Evolutionary conservation across 2,113 vertebrate genomes (phyloP), one percentile per base, ranked within the genome.

Genomic region (Limanda limanda): DNA sequence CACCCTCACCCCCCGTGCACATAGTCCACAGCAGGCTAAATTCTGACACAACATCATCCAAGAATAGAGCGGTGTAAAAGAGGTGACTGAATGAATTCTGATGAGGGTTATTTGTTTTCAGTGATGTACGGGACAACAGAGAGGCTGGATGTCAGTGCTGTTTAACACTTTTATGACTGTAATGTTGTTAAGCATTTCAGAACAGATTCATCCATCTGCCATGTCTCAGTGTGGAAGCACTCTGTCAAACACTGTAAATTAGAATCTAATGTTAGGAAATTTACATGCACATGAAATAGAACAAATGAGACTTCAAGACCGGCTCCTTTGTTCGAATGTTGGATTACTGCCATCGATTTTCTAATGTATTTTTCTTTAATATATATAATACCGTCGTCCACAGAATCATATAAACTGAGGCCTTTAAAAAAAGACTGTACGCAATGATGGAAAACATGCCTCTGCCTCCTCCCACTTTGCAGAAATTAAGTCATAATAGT

Each of bases 41-140:
- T 82, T 74, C 74, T 90, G 90, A 91, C 89, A 87, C 64, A 78
- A 63, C 84, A 75, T 85, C 86, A 85, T 88, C 81, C 58, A 66
- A 86, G 82, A 91, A 88, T 61, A 65, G 74, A 79, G 78, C 56
- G 64, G 71, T 55, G 64, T 86, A 59, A 77, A 91, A 71, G 77
- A 86, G 79, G 81, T 86, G 89, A 89, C 87, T 89, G 89, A 85
- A 84, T 88, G 90, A 83, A 91, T 91, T 82, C 47, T 83, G 88
- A 89, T 91, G 86, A 85, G 85, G 83, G 79, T 87, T 91, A 91
- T 92, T 93, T 94, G 91, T 93, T 94, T 86, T 73, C 79, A 37
- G 73, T 90, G 86, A 92, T 87, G 89, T 89, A 79, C 45, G 51
- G 88, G 79, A 88, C 86, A 90, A 86, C 83, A 79, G 71, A 85